Conservation (phyloP, 1,140 invertebrate genomes). For the Macrostomum lignano region DNA sequence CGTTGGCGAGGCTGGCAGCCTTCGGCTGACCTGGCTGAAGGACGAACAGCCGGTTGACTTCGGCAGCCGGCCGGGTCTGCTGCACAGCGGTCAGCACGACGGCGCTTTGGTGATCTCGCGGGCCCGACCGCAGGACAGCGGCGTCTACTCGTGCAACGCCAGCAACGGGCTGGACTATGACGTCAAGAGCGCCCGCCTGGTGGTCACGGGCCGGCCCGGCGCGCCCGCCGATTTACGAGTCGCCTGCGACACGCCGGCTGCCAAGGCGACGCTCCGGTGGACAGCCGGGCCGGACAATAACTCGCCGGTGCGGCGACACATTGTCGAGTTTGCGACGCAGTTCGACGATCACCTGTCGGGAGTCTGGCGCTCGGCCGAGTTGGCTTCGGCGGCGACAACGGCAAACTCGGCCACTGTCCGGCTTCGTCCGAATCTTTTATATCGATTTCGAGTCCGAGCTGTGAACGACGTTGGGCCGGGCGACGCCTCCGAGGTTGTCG, state of each 20-base stretch:
- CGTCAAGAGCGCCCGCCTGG: neutral
- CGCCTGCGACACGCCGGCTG: too few species aligned
- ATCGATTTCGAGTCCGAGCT: too few species aligned
- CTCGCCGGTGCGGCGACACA: neutral
- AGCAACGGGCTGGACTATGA: constrained; percentile 1
- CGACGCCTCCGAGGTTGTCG: too few species aligned
- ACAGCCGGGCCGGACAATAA: neutral
- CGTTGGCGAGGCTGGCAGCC: neutral
- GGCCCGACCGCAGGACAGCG: neutral
- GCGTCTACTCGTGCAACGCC: neutral
- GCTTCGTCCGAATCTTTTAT: too few species aligned
- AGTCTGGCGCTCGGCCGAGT: too few species aligned
- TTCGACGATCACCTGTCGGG: too few species aligned
- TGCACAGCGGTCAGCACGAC: neutral
- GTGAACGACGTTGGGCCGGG: too few species aligned
- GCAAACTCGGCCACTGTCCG: too few species aligned
- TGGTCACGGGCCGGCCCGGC: too few species aligned
- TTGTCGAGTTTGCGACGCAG: neutral
- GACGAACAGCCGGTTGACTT: neutral
- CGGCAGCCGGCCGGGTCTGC: neutral
- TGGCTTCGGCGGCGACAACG: too few species aligned
- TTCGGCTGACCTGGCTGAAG: neutral
- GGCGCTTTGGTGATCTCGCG: neutral
- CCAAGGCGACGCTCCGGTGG: too few species aligned
- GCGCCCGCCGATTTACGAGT: too few species aligned